Evolutionary conservation across 2,113 vertebrate genomes (phyloP).

Genomic region (Micronisus gabar): DNA sequence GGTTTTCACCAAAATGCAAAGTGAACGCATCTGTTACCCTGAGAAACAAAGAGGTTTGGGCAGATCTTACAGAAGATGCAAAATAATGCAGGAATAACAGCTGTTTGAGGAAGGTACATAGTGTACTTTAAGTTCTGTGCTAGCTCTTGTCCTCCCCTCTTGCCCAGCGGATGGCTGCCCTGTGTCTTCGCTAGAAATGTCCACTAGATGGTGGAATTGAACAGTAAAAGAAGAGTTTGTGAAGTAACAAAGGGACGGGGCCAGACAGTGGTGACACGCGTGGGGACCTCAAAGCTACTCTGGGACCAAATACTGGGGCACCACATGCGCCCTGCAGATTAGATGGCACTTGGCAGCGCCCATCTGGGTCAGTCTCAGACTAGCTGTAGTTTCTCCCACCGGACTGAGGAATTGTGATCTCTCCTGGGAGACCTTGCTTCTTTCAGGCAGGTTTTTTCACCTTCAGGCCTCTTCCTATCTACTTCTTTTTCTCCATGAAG

Average conservation of each 20-base stretch:
- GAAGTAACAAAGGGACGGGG: too few relatives aligned
- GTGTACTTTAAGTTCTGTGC: too few relatives aligned
- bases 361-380: not conserved
- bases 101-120: not conserved
- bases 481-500: not conserved
- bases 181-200: too few relatives aligned
- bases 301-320: not conserved
- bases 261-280: not conserved
- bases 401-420: not conserved
- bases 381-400: too few relatives aligned
- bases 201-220: too few relatives aligned
- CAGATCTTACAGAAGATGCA: not conserved
- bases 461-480: not conserved
- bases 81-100: not conserved
- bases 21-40: not conserved
- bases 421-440: not conserved
- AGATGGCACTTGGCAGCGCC: not conserved
- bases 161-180: too few relatives aligned
- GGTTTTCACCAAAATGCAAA: not conserved
- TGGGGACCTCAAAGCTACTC: not conserved
- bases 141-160: too few relatives aligned
- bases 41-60: not conserved
- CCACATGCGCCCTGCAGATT: fast-evolving
- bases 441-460: not conserved
- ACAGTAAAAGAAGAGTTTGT: too few relatives aligned